A percentile compares a stretch with the other conserved stretches of the same genome.
These are phyloP conservation scores for Clanis bilineata DNA, from an alignment of 2,888 invertebrate species.

Conservation along the genomic window DNA sequence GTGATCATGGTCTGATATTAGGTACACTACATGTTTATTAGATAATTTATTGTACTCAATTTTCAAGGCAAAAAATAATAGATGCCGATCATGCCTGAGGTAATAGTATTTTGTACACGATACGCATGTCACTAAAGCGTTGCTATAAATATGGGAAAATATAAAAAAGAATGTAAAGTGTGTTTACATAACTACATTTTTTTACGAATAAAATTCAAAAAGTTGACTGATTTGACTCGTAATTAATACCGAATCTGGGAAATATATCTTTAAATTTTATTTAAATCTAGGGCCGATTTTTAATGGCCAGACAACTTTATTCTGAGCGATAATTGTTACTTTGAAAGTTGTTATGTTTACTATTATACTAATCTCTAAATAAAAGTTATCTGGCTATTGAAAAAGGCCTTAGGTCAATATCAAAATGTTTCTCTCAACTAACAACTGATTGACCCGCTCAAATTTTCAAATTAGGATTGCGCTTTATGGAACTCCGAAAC, in stretches of 20 bases:
- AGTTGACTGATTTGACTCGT: not conserved
- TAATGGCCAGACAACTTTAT: too few species aligned
- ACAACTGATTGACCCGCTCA: too few species aligned
- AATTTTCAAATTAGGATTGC: too few species aligned
- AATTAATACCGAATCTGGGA: not conserved
- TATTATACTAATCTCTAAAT: too few species aligned
- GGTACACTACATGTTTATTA: constrained; percentile 1
- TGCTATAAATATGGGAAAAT: constrained; percentile 10
- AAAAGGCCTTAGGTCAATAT: too few species aligned
- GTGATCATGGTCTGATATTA: not conserved
- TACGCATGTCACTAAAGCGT: constrained; percentile 9
- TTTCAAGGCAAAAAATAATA: constrained; percentile 5
- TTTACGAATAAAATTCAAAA: not conserved
- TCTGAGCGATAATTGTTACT: too few species aligned
- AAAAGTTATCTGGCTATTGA: too few species aligned
- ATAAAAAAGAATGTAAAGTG: constrained; percentile 11
- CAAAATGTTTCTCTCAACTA: too few species aligned
- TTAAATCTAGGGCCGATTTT: too few species aligned
- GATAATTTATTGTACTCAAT: not conserved
- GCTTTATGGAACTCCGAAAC: too few species aligned
- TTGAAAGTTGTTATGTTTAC: too few species aligned
- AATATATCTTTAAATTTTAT: not conserved
- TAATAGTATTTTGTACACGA: constrained; percentile 2
- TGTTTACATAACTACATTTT: constrained; percentile 5
- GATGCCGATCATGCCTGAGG: constrained; percentile 4